Percentiles rank a stretch among this genome's conserved stretches.
phyloP scores from a whole-genome alignment of 2,888 invertebrate genomes.

The Barypeithes pellucidus region DNA sequence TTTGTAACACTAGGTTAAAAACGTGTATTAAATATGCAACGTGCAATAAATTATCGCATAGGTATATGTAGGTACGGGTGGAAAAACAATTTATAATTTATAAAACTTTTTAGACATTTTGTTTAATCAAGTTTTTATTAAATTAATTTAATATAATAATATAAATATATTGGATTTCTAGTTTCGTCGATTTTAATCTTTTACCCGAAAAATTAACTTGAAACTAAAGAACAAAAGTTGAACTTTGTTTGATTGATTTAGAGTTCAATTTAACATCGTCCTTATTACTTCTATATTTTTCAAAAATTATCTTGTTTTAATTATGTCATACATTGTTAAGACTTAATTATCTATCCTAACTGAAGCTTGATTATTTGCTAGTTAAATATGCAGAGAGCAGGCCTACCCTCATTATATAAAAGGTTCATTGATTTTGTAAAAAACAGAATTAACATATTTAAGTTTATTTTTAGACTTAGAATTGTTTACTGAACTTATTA shows the following conservation, averaged over 20 bases:
- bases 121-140: too few relatives aligned
- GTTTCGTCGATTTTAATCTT: not conserved
- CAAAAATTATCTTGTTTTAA: not conserved
- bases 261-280: too few relatives aligned
- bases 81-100: too few relatives aligned
- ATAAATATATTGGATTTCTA: not conserved
- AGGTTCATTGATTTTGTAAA: slow-evolving; percentile 7
- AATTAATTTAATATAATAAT: too few relatives aligned
- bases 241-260: too few relatives aligned
- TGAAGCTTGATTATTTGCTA: not conserved
- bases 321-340: not conserved
- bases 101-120: too few relatives aligned
- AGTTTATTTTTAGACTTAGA: not conserved
- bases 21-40: too few relatives aligned
- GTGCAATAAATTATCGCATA: too few relatives aligned
- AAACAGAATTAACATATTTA: not conserved
- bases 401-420: not conserved
- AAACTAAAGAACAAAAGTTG: too few relatives aligned
- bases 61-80: too few relatives aligned
- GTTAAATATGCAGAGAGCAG: not conserved
- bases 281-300: too few relatives aligned
- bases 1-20: too few relatives aligned
- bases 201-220: not conserved
- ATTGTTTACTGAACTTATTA: not conserved
- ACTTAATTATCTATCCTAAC: not conserved